phyloP scores from a whole-genome alignment of 2,113 vertebrate species.

The Willisornis vidua region DNA sequence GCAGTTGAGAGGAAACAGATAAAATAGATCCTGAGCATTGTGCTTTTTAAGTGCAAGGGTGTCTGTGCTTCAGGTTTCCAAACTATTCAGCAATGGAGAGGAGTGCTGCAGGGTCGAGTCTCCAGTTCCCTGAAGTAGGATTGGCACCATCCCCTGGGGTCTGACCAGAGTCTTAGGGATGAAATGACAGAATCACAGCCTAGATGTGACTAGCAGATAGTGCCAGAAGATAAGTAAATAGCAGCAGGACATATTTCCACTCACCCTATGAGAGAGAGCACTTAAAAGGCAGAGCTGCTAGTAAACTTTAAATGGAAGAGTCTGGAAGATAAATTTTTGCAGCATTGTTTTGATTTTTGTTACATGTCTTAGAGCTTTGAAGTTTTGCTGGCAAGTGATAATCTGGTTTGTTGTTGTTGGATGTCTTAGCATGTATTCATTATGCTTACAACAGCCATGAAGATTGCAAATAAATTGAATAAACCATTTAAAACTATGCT shows the following conservation, averaged over 20 bases:
- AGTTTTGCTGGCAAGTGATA: not conserved
- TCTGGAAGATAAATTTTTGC: not conserved
- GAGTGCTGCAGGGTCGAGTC: accelerated
- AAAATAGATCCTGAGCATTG: not conserved
- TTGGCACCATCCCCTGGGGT: not conserved
- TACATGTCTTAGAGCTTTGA: not conserved
- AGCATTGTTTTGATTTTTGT: not conserved
- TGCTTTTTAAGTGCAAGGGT: not conserved
- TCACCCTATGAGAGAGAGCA: not conserved
- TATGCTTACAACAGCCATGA: not conserved
- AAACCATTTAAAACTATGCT: not conserved
- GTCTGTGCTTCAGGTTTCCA: not conserved
- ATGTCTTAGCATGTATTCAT: not conserved
- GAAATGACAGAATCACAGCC: not conserved
- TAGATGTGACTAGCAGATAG: not conserved
- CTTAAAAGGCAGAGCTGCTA: not conserved
- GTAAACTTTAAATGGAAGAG: not conserved
- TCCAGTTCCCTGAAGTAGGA: not conserved
- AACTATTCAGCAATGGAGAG: not conserved
- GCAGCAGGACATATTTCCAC: not conserved
- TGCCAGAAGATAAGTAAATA: not conserved
- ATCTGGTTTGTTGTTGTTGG: not conserved
- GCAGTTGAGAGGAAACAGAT: not conserved
- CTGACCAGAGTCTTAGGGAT: not conserved
- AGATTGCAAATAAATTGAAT: not conserved